A percentile compares a stretch with the other conserved stretches of the same genome.
phyloP scores from a whole-genome alignment of 1,140 invertebrate species.

The Drosophila nigromelanica region DNA sequence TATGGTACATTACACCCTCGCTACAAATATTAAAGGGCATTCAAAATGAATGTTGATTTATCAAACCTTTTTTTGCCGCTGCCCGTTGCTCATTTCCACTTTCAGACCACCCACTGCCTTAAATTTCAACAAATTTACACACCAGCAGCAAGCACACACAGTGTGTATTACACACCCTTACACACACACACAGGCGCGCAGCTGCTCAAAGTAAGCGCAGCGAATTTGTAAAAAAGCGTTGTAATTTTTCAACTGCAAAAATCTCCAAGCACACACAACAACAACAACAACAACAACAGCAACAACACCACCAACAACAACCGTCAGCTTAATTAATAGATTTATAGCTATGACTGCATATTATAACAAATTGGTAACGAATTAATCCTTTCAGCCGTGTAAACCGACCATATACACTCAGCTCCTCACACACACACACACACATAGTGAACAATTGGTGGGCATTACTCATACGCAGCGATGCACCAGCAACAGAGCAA shows the following conservation, averaged over 20 bases:
- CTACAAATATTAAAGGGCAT: slow-evolving; percentile 7
- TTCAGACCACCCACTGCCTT: slow-evolving; percentile 73
- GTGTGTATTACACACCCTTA: not conserved
- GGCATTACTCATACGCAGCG: slow-evolving; percentile 74
- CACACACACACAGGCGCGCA: slow-evolving; percentile 26
- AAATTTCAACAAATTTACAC: slow-evolving; percentile 76
- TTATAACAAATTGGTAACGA: slow-evolving; percentile 79
- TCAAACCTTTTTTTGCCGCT: slow-evolving; percentile 44
- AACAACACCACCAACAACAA: slow-evolving; percentile 44
- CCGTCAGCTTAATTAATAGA: slow-evolving; percentile 81
- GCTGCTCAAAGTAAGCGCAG: slow-evolving; percentile 46
- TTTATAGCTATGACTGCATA: slow-evolving; percentile 75
- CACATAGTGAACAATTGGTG: slow-evolving; percentile 8
- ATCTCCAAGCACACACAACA: slow-evolving; percentile 35
- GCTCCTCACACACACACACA: not conserved
- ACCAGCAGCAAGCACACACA: slow-evolving; percentile 20
- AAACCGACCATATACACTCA: slow-evolving; percentile 45
- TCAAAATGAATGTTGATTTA: slow-evolving; percentile 48
- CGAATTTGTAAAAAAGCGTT: slow-evolving; percentile 55
- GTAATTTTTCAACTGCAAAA: slow-evolving; percentile 56
- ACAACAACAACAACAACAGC: slow-evolving; percentile 28
- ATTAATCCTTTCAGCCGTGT: slow-evolving; percentile 79
- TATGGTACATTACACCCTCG: not conserved
- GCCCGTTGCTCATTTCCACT: slow-evolving; percentile 57
- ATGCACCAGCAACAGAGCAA: slow-evolving; percentile 38